Evolutionary conservation across 2,797 vertebrate species (phyloP).

Genomic region (Diglossa cyanea): DNA sequence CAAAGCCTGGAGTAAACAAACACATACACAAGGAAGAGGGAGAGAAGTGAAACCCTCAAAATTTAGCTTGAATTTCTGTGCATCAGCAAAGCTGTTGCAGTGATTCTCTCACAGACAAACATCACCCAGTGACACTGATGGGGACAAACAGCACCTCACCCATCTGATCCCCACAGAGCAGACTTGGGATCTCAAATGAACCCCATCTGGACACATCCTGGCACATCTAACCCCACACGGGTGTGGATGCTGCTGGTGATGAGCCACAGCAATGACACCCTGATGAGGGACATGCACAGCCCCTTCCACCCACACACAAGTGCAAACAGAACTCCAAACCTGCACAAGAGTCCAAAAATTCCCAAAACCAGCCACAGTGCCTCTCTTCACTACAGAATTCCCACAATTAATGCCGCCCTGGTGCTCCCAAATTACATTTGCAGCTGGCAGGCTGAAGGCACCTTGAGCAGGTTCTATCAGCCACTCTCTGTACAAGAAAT

Average conservation of each 20-base stretch:
- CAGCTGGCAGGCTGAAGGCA: not conserved
- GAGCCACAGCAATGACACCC: fast-evolving
- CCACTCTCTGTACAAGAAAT: not conserved
- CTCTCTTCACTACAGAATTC: not conserved
- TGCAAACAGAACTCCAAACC: not conserved
- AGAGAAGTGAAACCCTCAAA: not conserved
- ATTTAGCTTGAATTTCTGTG: not conserved
- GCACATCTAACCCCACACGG: no score
- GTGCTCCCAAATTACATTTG: no score
- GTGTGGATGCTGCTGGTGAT: not conserved
- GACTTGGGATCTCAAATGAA: fast-evolving
- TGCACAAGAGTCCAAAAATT: not conserved
- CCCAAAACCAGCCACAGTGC: not conserved
- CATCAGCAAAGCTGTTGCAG: not conserved
- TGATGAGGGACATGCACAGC: not conserved
- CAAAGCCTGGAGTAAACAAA: not conserved
- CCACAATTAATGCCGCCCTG: not conserved
- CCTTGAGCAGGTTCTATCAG: not conserved
- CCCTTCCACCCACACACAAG: not conserved
- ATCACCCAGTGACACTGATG: not conserved
- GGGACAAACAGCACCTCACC: not conserved
- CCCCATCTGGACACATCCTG: not conserved
- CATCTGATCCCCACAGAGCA: not conserved
- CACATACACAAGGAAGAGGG: not conserved
- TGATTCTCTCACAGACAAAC: not conserved